Percentiles rank a stretch among this genome's conserved stretches.
Evolutionary conservation across 2,113 vertebrate species (phyloP).

Genomic region (Scartelaos histophorus): DNA sequence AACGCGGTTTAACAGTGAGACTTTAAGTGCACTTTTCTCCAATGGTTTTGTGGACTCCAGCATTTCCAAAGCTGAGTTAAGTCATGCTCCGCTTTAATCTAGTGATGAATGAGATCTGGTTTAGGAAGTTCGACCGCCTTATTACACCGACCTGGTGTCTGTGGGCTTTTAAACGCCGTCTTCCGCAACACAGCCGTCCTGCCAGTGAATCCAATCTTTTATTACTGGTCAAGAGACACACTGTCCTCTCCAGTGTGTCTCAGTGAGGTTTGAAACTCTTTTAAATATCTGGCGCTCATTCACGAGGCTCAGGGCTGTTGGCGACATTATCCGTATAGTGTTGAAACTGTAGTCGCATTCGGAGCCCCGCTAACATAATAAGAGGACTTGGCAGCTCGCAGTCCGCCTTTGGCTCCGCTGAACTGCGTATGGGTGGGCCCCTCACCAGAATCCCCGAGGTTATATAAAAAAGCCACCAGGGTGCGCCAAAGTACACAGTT

Average conservation of each 20-base stretch:
- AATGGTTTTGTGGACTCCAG: conserved; percentile 30
- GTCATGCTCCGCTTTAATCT: conserved; percentile 57
- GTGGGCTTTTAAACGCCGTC: conserved; percentile 35
- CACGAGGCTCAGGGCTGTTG: not conserved
- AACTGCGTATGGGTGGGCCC: conserved; percentile 46
- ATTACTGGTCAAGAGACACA: conserved; percentile 64
- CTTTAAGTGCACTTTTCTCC: conserved; percentile 56
- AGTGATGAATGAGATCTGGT: conserved; percentile 58
- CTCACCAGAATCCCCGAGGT: conserved; percentile 26
- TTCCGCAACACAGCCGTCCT: conserved; percentile 35
- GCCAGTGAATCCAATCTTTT: conserved; percentile 57
- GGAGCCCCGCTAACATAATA: conserved; percentile 48
- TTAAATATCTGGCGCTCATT: conserved; percentile 44
- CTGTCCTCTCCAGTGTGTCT: conserved; percentile 29
- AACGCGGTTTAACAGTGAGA: conserved; percentile 48
- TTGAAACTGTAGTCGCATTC: conserved; percentile 24
- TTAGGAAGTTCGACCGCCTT: conserved; percentile 41
- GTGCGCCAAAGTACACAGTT: conserved; percentile 72
- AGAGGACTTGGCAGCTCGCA: conserved; percentile 43
- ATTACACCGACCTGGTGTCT: conserved; percentile 43
- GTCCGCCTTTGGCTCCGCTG: conserved; percentile 28
- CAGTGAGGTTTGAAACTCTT: conserved; percentile 29
- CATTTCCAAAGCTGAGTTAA: conserved; percentile 52
- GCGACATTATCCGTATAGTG: conserved; percentile 20
- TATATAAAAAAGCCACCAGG: conserved; percentile 57